Evolutionary conservation across 2,888 invertebrate species (phyloP).

Genomic region (Oeneis ivallda): DNA sequence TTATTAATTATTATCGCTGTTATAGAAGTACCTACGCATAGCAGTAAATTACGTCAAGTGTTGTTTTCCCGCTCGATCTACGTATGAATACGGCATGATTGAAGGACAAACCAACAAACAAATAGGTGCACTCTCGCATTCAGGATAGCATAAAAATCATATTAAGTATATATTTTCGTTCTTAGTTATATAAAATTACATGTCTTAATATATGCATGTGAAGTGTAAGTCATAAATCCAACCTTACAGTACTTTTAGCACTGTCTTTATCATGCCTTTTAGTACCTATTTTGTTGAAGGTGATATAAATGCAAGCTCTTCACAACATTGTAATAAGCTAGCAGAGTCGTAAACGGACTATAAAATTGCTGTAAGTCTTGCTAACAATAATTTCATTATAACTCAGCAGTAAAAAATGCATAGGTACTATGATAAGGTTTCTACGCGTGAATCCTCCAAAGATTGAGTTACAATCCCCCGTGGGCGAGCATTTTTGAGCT

Average conservation of each 20-base stretch:
- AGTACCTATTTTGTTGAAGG: conserved; percentile 19
- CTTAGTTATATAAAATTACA: neutral
- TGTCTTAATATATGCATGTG: neutral
- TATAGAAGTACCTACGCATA: no score
- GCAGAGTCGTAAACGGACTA: neutral
- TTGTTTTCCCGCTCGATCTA: no score
- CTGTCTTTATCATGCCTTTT: conserved; percentile 17
- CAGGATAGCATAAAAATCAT: neutral
- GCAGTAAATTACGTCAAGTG: no score
- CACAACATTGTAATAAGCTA: conserved; percentile 8
- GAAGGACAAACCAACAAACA: no score
- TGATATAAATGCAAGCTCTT: conserved; percentile 18
- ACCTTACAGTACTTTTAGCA: conserved; percentile 11
- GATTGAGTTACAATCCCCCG: neutral
- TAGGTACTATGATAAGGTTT: no score
- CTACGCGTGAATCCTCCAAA: neutral
- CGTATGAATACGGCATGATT: no score
- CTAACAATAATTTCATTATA: neutral
- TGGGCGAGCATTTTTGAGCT: neutral
- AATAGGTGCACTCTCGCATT: no score
- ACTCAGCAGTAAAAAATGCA: neutral
- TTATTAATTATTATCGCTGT: no score
- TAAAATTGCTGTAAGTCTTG: conserved; percentile 5
- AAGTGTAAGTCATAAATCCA: conserved; percentile 13
- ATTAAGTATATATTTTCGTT: no score